Evolutionary conservation across 1,140 invertebrate genomes (phyloP).

Genomic region (Coelopa frigida): DNA sequence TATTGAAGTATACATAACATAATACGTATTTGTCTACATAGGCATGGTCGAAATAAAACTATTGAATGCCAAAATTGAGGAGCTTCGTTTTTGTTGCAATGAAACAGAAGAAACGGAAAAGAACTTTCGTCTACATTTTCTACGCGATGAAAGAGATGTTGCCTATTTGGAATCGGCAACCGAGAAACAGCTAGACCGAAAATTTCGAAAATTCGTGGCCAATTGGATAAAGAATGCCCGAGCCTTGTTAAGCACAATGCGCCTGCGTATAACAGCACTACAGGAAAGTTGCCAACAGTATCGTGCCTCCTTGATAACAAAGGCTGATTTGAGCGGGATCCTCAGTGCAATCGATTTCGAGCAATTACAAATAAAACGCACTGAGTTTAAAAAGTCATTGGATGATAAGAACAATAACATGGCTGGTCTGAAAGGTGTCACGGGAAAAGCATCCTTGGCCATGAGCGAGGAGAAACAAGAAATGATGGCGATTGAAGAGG

Average conservation of each 20-base stretch:
- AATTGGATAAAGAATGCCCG: slow-evolving; percentile 40
- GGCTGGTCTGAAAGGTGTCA: slow-evolving; percentile 41
- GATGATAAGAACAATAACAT: slow-evolving; percentile 43
- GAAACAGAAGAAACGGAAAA: slow-evolving; percentile 37
- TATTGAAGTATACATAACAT: too few relatives aligned
- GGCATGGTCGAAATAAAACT: slow-evolving; percentile 31
- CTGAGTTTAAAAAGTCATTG: slow-evolving; percentile 37
- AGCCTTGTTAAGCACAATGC: slow-evolving; percentile 34
- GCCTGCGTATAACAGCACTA: slow-evolving; percentile 32
- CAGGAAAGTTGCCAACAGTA: slow-evolving; percentile 36
- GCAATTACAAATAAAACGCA: slow-evolving; percentile 45
- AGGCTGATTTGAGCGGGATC: slow-evolving; percentile 43
- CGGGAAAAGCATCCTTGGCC: slow-evolving; percentile 35
- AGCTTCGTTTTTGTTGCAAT: slow-evolving; percentile 25
- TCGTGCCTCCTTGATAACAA: slow-evolving; percentile 32
- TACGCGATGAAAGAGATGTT: slow-evolving; percentile 28
- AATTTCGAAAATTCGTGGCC: slow-evolving; percentile 34
- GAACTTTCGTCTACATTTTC: slow-evolving; percentile 35
- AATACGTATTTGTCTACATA: slow-evolving; percentile 6
- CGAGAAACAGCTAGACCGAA: slow-evolving; percentile 34
- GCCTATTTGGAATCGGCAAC: slow-evolving; percentile 28
- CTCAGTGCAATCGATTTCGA: slow-evolving; percentile 47
- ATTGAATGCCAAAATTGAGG: slow-evolving; percentile 35
- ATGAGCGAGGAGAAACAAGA: slow-evolving; percentile 39
- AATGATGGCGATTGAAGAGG: slow-evolving; percentile 34